These are phyloP conservation scores for Struthidea cinerea DNA, from an alignment of 2,113 vertebrate species.

Conservation along the genomic window DNA sequence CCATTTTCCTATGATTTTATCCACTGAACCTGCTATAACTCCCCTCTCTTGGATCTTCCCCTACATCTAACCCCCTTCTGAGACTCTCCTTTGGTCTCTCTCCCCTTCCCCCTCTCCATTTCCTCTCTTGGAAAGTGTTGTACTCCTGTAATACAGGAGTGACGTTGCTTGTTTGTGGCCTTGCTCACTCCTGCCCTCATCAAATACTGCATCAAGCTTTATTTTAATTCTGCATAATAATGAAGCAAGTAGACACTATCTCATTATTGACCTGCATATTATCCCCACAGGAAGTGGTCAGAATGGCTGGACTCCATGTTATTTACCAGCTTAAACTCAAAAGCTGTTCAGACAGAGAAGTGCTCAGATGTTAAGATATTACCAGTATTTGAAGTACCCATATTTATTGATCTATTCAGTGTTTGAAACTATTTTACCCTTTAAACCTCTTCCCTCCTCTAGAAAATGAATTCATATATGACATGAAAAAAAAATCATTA, in stretches of 20 bases:
- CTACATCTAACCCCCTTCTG: background rate
- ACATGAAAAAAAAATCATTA: background rate
- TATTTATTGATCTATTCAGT: background rate
- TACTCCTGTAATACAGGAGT: background rate
- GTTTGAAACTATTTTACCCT: slow-evolving; percentile 31
- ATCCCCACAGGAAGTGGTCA: background rate
- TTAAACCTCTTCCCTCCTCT: slow-evolving; percentile 13
- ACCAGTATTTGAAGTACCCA: slow-evolving; percentile 1
- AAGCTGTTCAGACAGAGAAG: background rate
- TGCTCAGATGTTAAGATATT: background rate
- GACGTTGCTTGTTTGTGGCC: background rate
- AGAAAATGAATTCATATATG: background rate
- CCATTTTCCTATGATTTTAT: background rate
- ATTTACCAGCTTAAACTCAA: background rate
- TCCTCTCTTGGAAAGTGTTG: background rate
- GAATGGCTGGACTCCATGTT: background rate
- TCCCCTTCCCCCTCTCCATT: background rate
- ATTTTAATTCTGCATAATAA: background rate
- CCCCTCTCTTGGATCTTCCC: background rate
- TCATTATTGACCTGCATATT: background rate
- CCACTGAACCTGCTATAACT: background rate
- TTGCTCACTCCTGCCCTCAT: background rate
- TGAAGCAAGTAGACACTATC: background rate
- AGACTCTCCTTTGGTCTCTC: background rate
- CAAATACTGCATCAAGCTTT: background rate